Percentiles rank a stretch among this genome's conserved stretches.
phyloP scores from a whole-genome alignment of 2,113 vertebrate species.

The Alexandromys fortis region DNA sequence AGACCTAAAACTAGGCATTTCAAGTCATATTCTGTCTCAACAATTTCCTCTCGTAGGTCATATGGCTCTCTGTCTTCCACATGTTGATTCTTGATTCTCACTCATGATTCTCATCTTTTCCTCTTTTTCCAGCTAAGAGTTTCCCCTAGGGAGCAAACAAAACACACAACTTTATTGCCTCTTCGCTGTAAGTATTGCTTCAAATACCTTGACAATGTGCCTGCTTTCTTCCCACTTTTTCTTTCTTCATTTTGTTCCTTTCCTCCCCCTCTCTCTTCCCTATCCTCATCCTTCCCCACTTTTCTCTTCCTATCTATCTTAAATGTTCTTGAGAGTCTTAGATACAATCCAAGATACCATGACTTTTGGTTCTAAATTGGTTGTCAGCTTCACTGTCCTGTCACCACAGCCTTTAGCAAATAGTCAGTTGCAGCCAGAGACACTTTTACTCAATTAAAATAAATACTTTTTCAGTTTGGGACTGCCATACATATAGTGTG shows the following conservation, averaged over 20 bases:
- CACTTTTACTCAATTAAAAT: background rate
- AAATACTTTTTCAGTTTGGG: background rate
- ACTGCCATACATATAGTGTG: background rate
- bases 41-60: background rate
- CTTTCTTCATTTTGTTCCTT: too few relatives aligned
- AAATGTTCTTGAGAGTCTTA: background rate
- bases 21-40: background rate
- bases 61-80: background rate
- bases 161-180: background rate
- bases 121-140: background rate
- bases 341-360: background rate
- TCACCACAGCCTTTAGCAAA: background rate
- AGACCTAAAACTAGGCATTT: background rate
- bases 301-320: background rate
- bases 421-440: background rate
- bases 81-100: background rate
- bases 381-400: background rate
- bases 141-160: background rate
- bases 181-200: background rate
- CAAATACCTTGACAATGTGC: background rate
- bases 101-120: background rate
- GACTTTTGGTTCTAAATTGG: background rate
- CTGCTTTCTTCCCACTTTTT: background rate
- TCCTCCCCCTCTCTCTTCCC: background rate
- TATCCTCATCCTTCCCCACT: rapidly evolving